These are phyloP conservation scores for Nomada hirtipes DNA, from an alignment of 2,888 invertebrate species.

Conservation along the genomic window DNA sequence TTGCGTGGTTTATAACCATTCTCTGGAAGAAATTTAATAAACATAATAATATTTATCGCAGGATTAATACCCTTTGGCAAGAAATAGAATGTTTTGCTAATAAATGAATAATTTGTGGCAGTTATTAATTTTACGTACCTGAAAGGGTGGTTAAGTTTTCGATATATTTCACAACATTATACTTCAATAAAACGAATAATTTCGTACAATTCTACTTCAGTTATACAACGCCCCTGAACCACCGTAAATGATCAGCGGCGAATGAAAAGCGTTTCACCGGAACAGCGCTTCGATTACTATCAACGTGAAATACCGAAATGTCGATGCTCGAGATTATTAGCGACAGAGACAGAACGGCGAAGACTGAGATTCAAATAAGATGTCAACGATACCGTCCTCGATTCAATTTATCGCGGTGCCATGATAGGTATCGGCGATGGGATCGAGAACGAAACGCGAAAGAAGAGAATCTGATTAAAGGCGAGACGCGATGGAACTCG, in stretches of 20 bases:
- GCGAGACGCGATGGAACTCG: slow-evolving; percentile 25
- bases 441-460: slow-evolving; percentile 19
- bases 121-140: too few relatives aligned
- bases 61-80: too few relatives aligned
- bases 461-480: slow-evolving; percentile 27
- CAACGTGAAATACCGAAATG: slow-evolving; percentile 8
- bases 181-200: too few relatives aligned
- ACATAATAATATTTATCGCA: too few relatives aligned
- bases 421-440: slow-evolving; percentile 9
- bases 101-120: too few relatives aligned
- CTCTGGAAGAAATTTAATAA: too few relatives aligned
- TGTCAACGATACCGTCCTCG: slow-evolving; percentile 42
- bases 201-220: too few relatives aligned
- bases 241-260: neutral
- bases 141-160: too few relatives aligned
- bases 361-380: slow-evolving; percentile 55
- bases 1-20: too few relatives aligned
- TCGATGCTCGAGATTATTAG: slow-evolving; percentile 5
- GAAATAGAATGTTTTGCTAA: too few relatives aligned
- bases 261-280: neutral
- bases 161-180: too few relatives aligned
- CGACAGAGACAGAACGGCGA: slow-evolving; percentile 5
- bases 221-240: neutral
- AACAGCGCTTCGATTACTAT: neutral
- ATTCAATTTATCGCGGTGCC: slow-evolving; percentile 40